Evolutionary conservation across 2,888 invertebrate species (phyloP), one percentile per base, ranked within the genome.

Genomic region (Sphaerophoria rueppellii): DNA sequence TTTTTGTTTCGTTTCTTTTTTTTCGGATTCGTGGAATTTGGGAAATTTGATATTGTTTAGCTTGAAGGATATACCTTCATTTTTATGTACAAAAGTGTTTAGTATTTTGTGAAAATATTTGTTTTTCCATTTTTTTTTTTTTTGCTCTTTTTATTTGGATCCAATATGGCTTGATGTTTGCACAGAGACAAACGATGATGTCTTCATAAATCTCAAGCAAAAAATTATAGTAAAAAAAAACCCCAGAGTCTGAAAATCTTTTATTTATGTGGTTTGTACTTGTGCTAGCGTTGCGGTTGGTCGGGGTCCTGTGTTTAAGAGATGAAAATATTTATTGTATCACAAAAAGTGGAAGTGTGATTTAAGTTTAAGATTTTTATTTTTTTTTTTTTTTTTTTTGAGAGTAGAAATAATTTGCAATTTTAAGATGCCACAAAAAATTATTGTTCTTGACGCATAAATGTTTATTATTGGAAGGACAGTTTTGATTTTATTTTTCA

Each of bases 161-260:
- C 61, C 61, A 61, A 61, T 43, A 43, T 63, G 63, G 14, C 48
- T 63, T 46, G n/a, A 34, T 14, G 34, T 63, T 24, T 24, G 34
- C 5, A 46, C 24, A 43, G 7, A 14, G 14, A 60, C 40, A 60
- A 60, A 60, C 40, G 43, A 60, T 60, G 60, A 60, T 60, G 48
- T 63, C 63, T 63, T 63, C 63, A 63, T 63, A 63, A 63, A 63
- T 63, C 63, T 46, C n/a, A 14, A 55, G 34, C 12, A 54, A 6
- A 55, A 24, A 7, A 35, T 9, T 14, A 58, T 5, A 14, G n/a
- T n/a, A n/a, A n/a, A 58, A 37, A 58, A 14, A 37, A 58, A 57
- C 34, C 24, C 1, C 40, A 11, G 32, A 11, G 34, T n/a, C 46
- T 34, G 48, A 16, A 48, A 63, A 63, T 63, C 46, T 63, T 63